These are phyloP conservation scores for Pherbina coryleti DNA, from an alignment of 2,888 invertebrate genomes.

Conservation along the genomic window DNA sequence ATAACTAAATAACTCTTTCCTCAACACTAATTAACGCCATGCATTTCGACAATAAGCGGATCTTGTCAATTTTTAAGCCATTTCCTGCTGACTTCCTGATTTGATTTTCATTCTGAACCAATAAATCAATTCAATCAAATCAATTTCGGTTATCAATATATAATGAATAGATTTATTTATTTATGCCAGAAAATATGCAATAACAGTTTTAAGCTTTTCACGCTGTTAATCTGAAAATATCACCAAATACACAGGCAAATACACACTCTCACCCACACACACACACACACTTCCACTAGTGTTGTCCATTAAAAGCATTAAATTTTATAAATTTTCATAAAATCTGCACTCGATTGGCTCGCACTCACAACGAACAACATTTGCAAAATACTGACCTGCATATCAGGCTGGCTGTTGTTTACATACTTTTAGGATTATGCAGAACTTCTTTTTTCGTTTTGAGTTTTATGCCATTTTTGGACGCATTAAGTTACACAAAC, in stretches of 20 bases:
- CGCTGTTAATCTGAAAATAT: neutral
- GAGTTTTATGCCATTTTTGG: neutral
- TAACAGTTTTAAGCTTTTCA: constrained; percentile 10
- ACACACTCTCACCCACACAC: neutral
- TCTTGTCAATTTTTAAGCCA: too few relatives aligned
- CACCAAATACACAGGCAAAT: neutral
- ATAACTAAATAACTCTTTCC: too few relatives aligned
- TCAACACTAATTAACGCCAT: too few relatives aligned
- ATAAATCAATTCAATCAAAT: neutral
- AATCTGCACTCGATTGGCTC: too few relatives aligned
- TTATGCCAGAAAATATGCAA: neutral
- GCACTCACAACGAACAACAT: too few relatives aligned
- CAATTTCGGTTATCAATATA: constrained; percentile 4
- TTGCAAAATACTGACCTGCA: too few relatives aligned
- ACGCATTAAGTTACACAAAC: constrained; percentile 6
- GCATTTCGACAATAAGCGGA: too few relatives aligned
- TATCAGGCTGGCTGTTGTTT: neutral
- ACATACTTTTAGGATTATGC: constrained; percentile 12
- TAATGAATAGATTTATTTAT: neutral
- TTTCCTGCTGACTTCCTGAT: neutral
- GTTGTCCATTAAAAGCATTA: too few relatives aligned
- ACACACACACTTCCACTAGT: neutral
- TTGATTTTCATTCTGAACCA: neutral
- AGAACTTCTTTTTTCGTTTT: neutral
- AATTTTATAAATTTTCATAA: too few relatives aligned